These are phyloP conservation scores for Syrphus vitripennis DNA, from an alignment of 2,888 invertebrate genomes.

Conservation along the genomic window DNA sequence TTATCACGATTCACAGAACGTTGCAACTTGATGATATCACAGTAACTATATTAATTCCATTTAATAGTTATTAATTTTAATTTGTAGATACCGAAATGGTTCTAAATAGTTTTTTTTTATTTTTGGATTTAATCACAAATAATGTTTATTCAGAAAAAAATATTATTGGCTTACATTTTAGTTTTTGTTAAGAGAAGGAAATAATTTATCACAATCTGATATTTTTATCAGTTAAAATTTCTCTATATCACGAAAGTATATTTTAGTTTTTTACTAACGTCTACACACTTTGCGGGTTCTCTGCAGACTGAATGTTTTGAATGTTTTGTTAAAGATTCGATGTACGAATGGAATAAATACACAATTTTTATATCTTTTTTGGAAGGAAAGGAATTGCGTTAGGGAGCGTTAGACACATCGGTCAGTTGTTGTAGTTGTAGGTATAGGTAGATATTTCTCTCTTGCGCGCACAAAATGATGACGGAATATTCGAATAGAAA, in stretches of 20 bases:
- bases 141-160: not conserved
- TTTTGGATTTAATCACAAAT: not conserved
- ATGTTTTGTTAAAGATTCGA: conserved; percentile 36
- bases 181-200: not conserved
- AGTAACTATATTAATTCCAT: not conserved
- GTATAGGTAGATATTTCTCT: conserved; percentile 17
- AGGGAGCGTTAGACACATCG: conserved; percentile 19
- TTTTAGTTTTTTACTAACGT: conserved; percentile 19
- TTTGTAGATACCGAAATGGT: no score
- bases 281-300: conserved; percentile 74
- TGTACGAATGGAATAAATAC: conserved; percentile 32
- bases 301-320: conserved; percentile 74
- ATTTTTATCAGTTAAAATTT: conserved; percentile 5
- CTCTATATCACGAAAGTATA: conserved; percentile 3
- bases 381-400: conserved; percentile 56
- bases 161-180: conserved; percentile 34
- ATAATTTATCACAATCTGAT: conserved; percentile 12
- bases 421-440: no score
- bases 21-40: conserved; percentile 36
- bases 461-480: conserved; percentile 52
- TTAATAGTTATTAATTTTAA: no score
- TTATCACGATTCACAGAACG: not conserved
- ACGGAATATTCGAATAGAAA: conserved; percentile 47
- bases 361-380: conserved; percentile 39
- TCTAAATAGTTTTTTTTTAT: not conserved